A percentile compares a stretch with the other conserved stretches of the same genome.
These are phyloP conservation scores for Porphyrio hochstetteri DNA, from an alignment of 2,113 vertebrate species.

Conservation along the genomic window DNA sequence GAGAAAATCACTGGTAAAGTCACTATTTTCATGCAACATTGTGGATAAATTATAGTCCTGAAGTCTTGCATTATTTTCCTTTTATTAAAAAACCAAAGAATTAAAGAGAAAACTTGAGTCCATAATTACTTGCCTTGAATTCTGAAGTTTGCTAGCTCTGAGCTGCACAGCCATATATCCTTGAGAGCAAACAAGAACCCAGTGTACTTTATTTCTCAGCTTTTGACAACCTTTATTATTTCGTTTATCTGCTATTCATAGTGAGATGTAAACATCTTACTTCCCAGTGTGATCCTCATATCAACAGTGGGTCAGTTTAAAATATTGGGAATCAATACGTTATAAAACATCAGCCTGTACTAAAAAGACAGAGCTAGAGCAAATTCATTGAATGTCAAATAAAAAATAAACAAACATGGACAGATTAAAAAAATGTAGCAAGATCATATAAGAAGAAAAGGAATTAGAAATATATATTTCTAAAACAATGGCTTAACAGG, in stretches of 20 bases:
- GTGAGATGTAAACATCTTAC: slow-evolving; percentile 80
- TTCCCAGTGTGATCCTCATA: slow-evolving; percentile 76
- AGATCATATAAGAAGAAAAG: slow-evolving; percentile 60
- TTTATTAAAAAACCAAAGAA: neutral
- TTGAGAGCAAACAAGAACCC: slow-evolving; percentile 59
- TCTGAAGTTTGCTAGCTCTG: slow-evolving; percentile 45
- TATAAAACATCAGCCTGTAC: slow-evolving; percentile 74
- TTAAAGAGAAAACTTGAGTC: neutral
- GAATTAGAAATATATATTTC: slow-evolving; percentile 44
- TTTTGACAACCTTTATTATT: slow-evolving; percentile 80
- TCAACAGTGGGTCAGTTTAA: slow-evolving; percentile 78
- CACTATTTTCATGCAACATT: neutral
- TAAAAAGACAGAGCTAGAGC: slow-evolving; percentile 68
- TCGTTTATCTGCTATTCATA: slow-evolving; percentile 78
- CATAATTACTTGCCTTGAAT: neutral
- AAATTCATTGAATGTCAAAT: slow-evolving; percentile 76
- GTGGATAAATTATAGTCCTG: neutral
- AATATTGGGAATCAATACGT: slow-evolving; percentile 82
- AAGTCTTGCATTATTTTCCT: neutral
- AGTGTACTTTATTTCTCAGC: slow-evolving; percentile 60
- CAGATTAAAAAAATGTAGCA: slow-evolving; percentile 68
- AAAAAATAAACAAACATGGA: slow-evolving; percentile 75
- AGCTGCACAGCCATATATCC: slow-evolving; percentile 40
- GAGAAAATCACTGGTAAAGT: neutral
- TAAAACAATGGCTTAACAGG: slow-evolving; percentile 54